phyloP scores from a whole-genome alignment of 2,888 invertebrate genomes.

The Drosophila mercatorum region DNA sequence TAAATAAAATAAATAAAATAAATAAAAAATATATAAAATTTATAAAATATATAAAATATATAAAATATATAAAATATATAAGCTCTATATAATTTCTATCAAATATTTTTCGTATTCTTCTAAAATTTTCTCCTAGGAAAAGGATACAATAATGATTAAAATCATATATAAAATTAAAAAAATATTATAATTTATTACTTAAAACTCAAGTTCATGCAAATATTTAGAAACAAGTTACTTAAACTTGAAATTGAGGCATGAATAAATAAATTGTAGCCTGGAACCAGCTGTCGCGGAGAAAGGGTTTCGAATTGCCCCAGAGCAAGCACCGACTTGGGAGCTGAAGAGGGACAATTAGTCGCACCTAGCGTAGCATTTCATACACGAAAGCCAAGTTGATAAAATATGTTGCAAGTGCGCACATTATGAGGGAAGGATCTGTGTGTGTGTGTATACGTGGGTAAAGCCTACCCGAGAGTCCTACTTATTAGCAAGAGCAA shows the following conservation, averaged over 20 bases:
- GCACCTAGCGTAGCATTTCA: not conserved
- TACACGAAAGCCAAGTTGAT: not conserved
- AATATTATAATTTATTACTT: too few relatives aligned
- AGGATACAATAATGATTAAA: too few relatives aligned
- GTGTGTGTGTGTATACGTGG: not conserved
- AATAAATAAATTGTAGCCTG: not conserved
- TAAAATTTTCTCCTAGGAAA: too few relatives aligned
- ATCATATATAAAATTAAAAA: too few relatives aligned
- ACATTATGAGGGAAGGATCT: not conserved
- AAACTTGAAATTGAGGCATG: not conserved
- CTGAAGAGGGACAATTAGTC: slow-evolving; percentile 15
- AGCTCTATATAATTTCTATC: too few relatives aligned
- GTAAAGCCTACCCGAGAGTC: slow-evolving; percentile 32
- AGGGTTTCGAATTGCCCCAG: not conserved
- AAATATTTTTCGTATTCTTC: too few relatives aligned
- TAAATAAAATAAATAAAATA: too few relatives aligned
- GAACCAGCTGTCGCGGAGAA: not conserved
- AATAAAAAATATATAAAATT: too few relatives aligned
- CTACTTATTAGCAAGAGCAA: slow-evolving; percentile 51
- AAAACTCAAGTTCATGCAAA: not conserved
- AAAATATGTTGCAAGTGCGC: slow-evolving; percentile 13
- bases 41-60: too few relatives aligned
- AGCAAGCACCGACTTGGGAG: slow-evolving; percentile 1
- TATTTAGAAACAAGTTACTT: not conserved
- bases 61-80: too few relatives aligned